Base-by-base conservation (phyloP, 2,888 invertebrate genomes). In the Drosophila pegasa region DNA sequence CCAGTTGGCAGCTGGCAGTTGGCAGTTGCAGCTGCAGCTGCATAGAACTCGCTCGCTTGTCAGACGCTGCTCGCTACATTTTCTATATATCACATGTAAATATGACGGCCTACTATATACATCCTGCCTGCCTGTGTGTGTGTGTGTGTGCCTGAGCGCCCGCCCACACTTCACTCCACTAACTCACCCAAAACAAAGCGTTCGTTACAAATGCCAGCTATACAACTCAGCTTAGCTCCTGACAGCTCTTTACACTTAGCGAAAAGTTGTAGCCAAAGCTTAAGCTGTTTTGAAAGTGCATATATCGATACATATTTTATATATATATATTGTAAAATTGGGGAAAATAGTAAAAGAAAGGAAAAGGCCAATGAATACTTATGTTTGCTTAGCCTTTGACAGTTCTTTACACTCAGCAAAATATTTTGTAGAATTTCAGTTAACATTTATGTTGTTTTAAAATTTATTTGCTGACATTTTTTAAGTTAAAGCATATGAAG, bases 61-160 rank as follows among this genome's bases (percentile, higher is more conserved):
- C 80, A 59, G 60, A 35, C 22, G 45, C 38, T 60, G 52, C 40
- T 65, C 63, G 62, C 70, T 45, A 62, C 56, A 71, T 65, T 69
- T 83, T 80, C 65, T 73, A 82, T 76, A 86, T 80, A 77, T 82
- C 78, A 83, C 65, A 80, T 80, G 78, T 80, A 88, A 77, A 86
- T 82, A 76, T 70, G 78, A 82, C 51, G 40, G 71, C 71, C 75
- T 54, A 45, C 37, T 25, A 29, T 48, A 37, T 37, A 37, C 40
- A 66, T 54, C 3, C 66, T 18, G 56, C 25, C 6, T n/a, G 38
- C 40, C 45, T 1, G 16, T 18, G 2, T 8, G 18, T n/a, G n/a
- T n/a, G 8, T 22, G n/a, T n/a, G n/a, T n/a, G n/a, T n/a, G n/a
- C n/a, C n/a, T n/a, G n/a, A n/a, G n/a, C 22, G 7, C 18, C 29